These are phyloP conservation scores for Meda fulgida DNA, from an alignment of 2,797 vertebrate genomes.

Conservation along the genomic window DNA sequence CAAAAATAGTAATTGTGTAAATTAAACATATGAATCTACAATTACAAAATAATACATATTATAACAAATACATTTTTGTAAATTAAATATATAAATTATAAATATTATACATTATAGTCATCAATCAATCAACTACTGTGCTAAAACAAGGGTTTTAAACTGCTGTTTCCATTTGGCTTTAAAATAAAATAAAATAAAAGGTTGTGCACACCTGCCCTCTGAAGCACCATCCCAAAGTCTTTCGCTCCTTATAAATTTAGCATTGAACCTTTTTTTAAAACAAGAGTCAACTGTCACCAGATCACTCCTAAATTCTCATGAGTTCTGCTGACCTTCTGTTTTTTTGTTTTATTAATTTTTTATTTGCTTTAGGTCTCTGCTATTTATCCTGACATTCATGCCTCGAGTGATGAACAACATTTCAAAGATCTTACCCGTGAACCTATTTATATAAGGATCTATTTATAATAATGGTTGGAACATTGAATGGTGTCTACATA, in stretches of 20 bases:
- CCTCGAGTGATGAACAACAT: conserved; percentile 2
- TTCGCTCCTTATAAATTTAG: conserved; percentile 20
- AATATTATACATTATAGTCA: background rate
- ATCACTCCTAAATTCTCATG: conserved; percentile 6
- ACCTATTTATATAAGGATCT: conserved; percentile 39
- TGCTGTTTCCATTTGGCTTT: background rate
- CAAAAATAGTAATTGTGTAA: background rate
- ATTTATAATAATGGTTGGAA: conserved; percentile 21
- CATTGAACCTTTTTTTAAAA: conserved; percentile 14
- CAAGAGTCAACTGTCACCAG: conserved; percentile 19
- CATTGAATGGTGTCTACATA: conserved; percentile 17
- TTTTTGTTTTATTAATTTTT: background rate
- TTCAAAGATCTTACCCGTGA: background rate
- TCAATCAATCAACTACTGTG: too few species aligned
- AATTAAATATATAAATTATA: background rate
- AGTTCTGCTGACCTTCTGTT: background rate
- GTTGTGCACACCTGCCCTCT: background rate
- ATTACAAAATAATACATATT: background rate
- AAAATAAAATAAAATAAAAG: background rate
- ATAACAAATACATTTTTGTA: background rate
- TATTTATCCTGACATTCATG: background rate
- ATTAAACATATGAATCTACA: background rate
- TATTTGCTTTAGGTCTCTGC: background rate
- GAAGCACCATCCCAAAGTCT: background rate
- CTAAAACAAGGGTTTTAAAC: background rate